Percentiles rank a stretch among this genome's conserved stretches.
Evolutionary conservation across 2,888 invertebrate genomes (phyloP).

Genomic region (Pristionchus mayeri): DNA sequence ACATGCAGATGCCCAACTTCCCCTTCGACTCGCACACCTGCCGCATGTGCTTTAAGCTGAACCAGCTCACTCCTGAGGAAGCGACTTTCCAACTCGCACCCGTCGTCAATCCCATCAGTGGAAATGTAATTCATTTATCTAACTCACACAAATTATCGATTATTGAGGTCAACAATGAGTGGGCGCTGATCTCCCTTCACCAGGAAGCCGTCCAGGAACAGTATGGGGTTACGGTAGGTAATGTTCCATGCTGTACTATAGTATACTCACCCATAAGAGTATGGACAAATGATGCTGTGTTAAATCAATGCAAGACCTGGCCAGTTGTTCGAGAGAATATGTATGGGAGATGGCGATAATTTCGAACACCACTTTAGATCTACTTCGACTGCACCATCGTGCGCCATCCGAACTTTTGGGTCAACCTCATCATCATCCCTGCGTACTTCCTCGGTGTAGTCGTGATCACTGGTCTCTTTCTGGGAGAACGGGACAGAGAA

Average conservation of each 20-base stretch:
- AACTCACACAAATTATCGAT: no score
- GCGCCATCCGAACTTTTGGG: constrained; percentile 40
- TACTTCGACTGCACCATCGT: background rate
- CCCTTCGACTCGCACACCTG: constrained; percentile 46
- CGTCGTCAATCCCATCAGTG: background rate
- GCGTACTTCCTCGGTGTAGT: constrained; percentile 13
- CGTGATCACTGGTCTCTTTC: constrained; percentile 23
- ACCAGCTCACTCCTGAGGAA: background rate
- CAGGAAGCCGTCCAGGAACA: no score
- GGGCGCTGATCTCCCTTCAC: background rate
- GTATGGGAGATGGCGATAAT: no score
- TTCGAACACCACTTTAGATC: background rate
- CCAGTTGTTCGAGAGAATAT: no score
- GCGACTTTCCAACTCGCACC: background rate
- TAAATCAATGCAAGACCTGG: no score
- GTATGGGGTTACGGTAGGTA: no score
- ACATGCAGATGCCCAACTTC: constrained; percentile 42
- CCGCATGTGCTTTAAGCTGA: constrained; percentile 11
- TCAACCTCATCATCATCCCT: constrained; percentile 23
- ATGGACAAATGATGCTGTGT: no score
- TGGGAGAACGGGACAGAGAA: background rate
- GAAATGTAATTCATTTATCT: no score
- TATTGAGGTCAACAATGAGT: constrained; percentile 7
- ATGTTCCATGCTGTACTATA: no score
- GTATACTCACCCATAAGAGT: no score